phyloP scores from a whole-genome alignment of 2,888 invertebrate genomes.

The Hypercompe scribonia region DNA sequence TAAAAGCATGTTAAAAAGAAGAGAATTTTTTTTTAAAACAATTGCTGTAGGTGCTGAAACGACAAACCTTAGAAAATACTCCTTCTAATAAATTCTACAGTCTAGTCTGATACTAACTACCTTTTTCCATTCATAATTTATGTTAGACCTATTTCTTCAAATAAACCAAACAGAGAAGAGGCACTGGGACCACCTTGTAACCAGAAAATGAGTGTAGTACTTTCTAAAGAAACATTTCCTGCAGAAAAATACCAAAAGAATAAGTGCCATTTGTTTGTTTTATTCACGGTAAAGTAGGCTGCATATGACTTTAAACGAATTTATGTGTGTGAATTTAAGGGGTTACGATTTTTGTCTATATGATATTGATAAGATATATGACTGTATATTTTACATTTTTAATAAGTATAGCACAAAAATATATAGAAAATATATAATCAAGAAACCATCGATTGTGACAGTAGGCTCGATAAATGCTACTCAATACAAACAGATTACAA shows the following conservation, averaged over 20 bases:
- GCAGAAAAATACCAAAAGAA: constrained; percentile 93
- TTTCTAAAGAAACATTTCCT: constrained; percentile 52
- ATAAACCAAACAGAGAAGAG: constrained; percentile 73
- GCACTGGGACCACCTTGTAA: constrained; percentile 78
- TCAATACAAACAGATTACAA: no score
- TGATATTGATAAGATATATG: constrained; percentile 17
- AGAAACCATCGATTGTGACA: no score
- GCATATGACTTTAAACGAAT: constrained; percentile 37
- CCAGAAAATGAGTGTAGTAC: constrained; percentile 74
- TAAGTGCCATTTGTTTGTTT: constrained; percentile 88
- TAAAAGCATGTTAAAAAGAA: no score
- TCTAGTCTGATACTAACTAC: background rate
- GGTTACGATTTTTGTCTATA: constrained; percentile 29
- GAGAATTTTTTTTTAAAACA: no score
- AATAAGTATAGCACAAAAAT: no score
- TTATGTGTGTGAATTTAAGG: constrained; percentile 31
- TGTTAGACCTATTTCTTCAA: constrained; percentile 76
- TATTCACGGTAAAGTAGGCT: constrained; percentile 87
- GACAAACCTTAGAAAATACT: no score
- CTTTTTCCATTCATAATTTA: constrained; percentile 14
- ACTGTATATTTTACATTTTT: no score
- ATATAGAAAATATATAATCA: no score
- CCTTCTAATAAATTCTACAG: no score
- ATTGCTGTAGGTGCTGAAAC: no score
- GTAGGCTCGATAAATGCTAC: no score